phyloP scores from a whole-genome alignment of 1,140 invertebrate genomes.

The Ganaspis sp. region DNA sequence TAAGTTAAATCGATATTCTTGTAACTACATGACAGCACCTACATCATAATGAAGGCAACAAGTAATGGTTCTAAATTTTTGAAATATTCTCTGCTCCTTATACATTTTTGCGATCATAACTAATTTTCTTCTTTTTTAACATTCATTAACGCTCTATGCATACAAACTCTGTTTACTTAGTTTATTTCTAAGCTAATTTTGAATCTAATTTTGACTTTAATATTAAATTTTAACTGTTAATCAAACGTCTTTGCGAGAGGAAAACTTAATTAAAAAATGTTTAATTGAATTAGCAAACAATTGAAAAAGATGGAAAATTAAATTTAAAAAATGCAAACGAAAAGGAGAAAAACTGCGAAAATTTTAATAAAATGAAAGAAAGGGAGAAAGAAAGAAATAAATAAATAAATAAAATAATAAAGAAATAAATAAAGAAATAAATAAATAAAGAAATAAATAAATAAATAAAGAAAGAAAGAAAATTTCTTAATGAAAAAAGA shows the following conservation, averaged over 20 bases:
- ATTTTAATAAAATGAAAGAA: no score
- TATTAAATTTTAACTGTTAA: neutral
- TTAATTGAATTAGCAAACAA: neutral
- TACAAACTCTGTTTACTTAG: neutral
- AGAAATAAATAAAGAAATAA: no score
- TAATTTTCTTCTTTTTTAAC: neutral
- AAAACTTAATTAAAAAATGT: neutral
- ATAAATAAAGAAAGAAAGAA: neutral
- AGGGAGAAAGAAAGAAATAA: neutral
- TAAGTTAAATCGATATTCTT: neutral
- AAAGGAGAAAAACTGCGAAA: no score
- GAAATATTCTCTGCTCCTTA: neutral
- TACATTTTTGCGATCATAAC: neutral
- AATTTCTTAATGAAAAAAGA: no score
- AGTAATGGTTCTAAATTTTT: neutral
- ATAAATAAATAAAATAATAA: neutral
- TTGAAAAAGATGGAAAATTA: no score
- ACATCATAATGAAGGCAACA: neutral
- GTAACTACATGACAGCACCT: neutral
- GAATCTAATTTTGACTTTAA: neutral
- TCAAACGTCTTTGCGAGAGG: neutral
- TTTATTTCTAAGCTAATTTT: neutral
- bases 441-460: no score
- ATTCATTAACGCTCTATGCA: neutral
- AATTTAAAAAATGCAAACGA: no score